These are phyloP conservation scores for Philopotamus ludificatus DNA, from an alignment of 1,140 invertebrate genomes.

Conservation along the genomic window DNA sequence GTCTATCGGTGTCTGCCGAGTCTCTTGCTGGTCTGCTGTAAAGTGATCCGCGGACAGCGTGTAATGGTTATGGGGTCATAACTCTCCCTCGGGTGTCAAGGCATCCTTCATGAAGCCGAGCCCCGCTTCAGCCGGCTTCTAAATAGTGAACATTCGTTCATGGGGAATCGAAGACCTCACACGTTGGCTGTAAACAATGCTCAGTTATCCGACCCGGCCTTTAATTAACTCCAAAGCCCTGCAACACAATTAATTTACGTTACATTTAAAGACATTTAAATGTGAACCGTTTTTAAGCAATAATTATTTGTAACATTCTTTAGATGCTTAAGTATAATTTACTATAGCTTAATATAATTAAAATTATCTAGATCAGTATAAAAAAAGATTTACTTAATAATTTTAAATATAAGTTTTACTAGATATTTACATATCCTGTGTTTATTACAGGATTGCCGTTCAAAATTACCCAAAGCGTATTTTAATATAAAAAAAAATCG, in stretches of 20 bases:
- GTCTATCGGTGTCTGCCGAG: not conserved
- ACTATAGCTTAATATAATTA: too few species aligned
- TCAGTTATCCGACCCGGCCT: not conserved
- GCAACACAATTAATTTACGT: slow-evolving; percentile 4
- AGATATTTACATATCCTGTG: too few species aligned
- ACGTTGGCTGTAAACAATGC: slow-evolving; percentile 12
- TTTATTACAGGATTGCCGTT: too few species aligned
- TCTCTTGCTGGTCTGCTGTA: not conserved
- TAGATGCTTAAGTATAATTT: too few species aligned
- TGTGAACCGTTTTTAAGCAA: too few species aligned
- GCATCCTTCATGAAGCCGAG: not conserved
- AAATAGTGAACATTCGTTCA: slow-evolving; percentile 8
- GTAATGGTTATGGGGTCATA: not conserved
- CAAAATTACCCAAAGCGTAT: too few species aligned
- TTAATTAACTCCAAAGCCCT: not conserved
- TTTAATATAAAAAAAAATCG: too few species aligned
- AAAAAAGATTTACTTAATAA: too few species aligned
- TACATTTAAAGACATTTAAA: too few species aligned
- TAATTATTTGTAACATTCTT: too few species aligned
- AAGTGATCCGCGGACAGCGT: not conserved
- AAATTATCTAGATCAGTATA: too few species aligned
- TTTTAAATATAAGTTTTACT: too few species aligned
- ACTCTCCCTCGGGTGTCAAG: not conserved
- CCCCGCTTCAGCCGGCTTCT: not conserved
- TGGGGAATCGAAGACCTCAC: slow-evolving; percentile 14